Evolutionary conservation across 2,113 vertebrate species (phyloP), one percentile per base, ranked within the genome.

Genomic region (Heloderma charlesbogerti): DNA sequence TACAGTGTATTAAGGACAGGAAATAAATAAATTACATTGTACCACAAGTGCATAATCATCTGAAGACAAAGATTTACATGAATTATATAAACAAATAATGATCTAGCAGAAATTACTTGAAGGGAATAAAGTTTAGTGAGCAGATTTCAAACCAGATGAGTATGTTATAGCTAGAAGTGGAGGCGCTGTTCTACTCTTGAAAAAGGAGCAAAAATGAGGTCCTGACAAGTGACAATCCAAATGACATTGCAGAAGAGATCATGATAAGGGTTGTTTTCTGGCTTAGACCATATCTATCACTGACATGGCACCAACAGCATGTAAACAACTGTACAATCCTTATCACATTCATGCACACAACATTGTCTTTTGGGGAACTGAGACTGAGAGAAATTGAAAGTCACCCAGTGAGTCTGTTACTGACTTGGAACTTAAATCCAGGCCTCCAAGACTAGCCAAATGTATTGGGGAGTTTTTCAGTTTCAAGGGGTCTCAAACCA

Each of bases 271-370:
- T 57, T 54, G 45, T 86, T 86, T 86, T 63, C 69, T 90, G 71
- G 89, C 27, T 80, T 51, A 89, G 79, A 71, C 79, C 79, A 71
- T 75, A 90, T 86, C 48, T 90, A 90, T 90, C 89, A 90, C 89
- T 86, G 86, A 86, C 34, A 90, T 66, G 43, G 74, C 89, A 71
- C 63, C 54, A 63, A 86, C 80, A 90, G 45, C 84, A 80, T 86
- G 89, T 90, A 90, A 90, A 90, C 63, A 86, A 86, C 84, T 90
- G 60, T 79, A 90, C 75, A 90, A 43, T 78, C 74, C 89, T 90
- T 90, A 90, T 90, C 89, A 27, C 75, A 34, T 90, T 80, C 89
- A 86, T 54, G 48, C 89, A 90, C 74, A 86, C 66, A 80, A 60
- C 89, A 80, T 71, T 80, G 75, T 86, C 63, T 86, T 90, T 86